These are phyloP conservation scores for Halichoerus grypus DNA, from an alignment of 2,113 vertebrate genomes.

Conservation along the genomic window DNA sequence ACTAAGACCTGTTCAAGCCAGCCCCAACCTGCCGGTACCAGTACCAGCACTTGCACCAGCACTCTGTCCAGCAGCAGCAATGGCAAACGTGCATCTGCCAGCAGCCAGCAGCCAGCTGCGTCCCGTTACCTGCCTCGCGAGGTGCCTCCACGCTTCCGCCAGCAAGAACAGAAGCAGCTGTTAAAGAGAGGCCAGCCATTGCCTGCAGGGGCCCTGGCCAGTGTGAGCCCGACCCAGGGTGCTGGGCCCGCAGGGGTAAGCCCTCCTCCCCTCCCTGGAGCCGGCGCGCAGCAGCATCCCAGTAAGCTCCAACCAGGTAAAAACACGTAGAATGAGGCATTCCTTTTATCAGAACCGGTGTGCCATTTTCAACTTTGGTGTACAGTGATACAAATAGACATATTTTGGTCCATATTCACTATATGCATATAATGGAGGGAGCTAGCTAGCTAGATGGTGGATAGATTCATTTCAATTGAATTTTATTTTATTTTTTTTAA, in stretches of 20 bases:
- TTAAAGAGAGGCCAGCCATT: conserved; percentile 98
- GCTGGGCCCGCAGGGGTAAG: conserved; percentile 88
- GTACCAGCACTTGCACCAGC: conserved; percentile 93
- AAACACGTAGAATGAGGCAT: rapidly evolving
- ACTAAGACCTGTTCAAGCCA: conserved; percentile 95
- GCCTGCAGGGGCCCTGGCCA: conserved; percentile 90
- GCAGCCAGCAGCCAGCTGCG: conserved; percentile 91
- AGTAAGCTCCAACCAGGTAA: conserved; percentile 93
- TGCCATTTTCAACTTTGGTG: not conserved
- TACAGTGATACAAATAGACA: too few species aligned
- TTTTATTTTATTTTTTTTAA: not conserved
- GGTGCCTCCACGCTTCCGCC: conserved; percentile 98
- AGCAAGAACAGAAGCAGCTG: conserved; percentile 99
- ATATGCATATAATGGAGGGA: not conserved
- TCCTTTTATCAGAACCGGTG: not conserved
- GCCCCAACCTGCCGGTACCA: conserved; percentile 93
- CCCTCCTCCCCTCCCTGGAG: conserved; percentile 87
- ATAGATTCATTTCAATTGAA: not conserved
- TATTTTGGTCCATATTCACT: not conserved
- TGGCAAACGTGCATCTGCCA: conserved; percentile 94
- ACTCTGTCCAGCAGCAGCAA: conserved; percentile 93
- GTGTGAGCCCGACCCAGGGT: conserved; percentile 86
- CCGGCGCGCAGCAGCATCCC: conserved; percentile 87
- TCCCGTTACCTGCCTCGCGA: conserved; percentile 97
- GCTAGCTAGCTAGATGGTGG: not conserved